phyloP scores from a whole-genome alignment of 2,113 vertebrate species.

The Upupa epops region DNA sequence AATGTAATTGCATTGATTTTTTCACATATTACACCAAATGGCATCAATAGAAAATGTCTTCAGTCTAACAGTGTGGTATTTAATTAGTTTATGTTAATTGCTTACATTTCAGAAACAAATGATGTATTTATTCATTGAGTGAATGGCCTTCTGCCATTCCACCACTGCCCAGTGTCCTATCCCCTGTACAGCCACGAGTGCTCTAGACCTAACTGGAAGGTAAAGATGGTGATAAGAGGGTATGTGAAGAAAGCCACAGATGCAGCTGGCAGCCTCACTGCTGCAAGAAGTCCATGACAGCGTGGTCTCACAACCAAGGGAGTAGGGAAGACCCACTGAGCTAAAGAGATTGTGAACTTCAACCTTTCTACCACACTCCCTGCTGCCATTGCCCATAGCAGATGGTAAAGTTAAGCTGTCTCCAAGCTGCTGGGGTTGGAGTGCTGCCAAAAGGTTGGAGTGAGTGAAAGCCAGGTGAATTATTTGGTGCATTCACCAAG shows the following conservation, averaged over 20 bases:
- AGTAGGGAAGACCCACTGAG: rapidly evolving
- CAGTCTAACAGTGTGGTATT: background rate
- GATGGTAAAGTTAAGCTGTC: background rate
- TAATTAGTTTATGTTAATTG: slow-evolving; percentile 10
- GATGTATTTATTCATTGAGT: background rate
- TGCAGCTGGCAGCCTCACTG: background rate
- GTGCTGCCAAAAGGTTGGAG: background rate
- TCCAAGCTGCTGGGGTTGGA: background rate
- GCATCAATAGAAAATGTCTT: background rate
- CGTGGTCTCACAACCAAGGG: background rate
- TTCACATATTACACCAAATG: background rate
- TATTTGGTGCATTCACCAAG: background rate
- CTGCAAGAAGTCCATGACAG: background rate
- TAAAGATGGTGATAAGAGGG: background rate
- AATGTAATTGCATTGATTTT: slow-evolving; percentile 17
- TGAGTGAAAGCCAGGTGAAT: background rate
- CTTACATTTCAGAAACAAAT: background rate
- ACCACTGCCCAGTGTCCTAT: background rate
- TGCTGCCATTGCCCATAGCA: too few species aligned
- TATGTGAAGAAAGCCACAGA: background rate
- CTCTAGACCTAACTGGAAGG: background rate
- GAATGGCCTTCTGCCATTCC: background rate
- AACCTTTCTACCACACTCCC: background rate
- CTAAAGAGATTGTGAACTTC: background rate
- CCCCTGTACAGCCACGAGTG: rapidly evolving